Base-by-base conservation (phyloP, 2,797 vertebrate species). In the Amazona finschi region DNA sequence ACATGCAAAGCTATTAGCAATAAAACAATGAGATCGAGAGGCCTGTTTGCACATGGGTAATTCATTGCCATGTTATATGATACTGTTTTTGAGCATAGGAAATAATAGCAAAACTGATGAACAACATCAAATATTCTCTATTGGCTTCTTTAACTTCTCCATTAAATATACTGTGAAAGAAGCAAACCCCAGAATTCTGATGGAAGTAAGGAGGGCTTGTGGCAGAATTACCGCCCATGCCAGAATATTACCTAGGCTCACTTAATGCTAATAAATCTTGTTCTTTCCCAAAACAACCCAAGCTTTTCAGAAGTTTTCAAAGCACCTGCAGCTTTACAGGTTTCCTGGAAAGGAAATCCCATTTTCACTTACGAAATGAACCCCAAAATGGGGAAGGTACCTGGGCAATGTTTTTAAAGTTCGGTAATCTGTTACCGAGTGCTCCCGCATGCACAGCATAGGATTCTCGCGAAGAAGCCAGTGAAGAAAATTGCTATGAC, bases 401-500 rank as follows among this genome's bases (percentile, higher is more conserved):
- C 55, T 87, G 79, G 70, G 62, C 46, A 90, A 82, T 79, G 55
- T 66, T 84, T 72, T 73, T 44, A n/a, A 57, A 62, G 85, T 80
- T 90, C 30, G 30, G 22, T 81, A 67, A 58, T 92, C 65, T 90
- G 1, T 31, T 78, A 64, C 70, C 78, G 94, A 86, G 84, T 67
- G 79, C 62, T 97, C 79, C 86, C 87, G 67, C 53, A 30, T 70
- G 72, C 55, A 33, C 12, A 7, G 36, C 5, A 5, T 38, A 38
- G 72, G 38, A 13, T 78, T 84, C 95, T 95, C 70, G 60, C 2
- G 4, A 87, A 30, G 50, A 22, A 84, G 76, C 55, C 64, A 39
- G 88, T 15, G 60, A 80, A 85, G 85, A 85, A 97, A 96, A 92
- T 85, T 85, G 44, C 85, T 86, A 72, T 84, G 75, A 83, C 86